Evolutionary conservation across 2,113 vertebrate genomes (phyloP).

Genomic region (Pantherophis guttatus): DNA sequence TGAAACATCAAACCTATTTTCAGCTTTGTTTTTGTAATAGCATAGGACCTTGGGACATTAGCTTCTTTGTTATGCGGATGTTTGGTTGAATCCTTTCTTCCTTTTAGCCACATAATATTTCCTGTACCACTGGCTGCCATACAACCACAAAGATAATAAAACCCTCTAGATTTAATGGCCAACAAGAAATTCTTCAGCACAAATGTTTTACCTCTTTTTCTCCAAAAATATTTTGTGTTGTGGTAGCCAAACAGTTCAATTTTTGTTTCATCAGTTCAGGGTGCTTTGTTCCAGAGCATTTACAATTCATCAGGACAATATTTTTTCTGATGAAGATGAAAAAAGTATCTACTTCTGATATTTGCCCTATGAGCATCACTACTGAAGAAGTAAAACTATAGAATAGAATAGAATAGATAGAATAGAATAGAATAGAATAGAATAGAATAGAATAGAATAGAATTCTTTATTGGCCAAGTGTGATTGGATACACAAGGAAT

Average conservation of each 20-base stretch:
- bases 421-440: no score
- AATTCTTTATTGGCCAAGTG: no score
- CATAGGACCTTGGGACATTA: background rate
- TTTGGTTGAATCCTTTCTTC: background rate
- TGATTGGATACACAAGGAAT: no score
- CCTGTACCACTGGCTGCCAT: background rate
- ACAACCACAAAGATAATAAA: background rate
- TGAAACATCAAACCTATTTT: background rate
- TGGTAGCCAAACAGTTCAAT: background rate
- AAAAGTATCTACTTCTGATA: background rate
- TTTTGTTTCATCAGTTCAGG: background rate
- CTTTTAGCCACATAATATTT: background rate
- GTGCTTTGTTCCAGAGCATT: background rate
- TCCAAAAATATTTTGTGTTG: background rate
- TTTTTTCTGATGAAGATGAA: background rate
- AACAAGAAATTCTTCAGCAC: background rate
- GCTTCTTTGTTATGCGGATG: background rate
- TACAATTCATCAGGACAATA: background rate
- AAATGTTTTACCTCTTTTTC: background rate
- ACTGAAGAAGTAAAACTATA: background rate
- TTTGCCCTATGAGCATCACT: background rate
- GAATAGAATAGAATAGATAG: no score
- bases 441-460: no score
- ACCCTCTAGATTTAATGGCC: background rate
- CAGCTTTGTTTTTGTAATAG: background rate